Conservation (phyloP, 2,888 invertebrate species). For the Drosophila ezoana region DNA sequence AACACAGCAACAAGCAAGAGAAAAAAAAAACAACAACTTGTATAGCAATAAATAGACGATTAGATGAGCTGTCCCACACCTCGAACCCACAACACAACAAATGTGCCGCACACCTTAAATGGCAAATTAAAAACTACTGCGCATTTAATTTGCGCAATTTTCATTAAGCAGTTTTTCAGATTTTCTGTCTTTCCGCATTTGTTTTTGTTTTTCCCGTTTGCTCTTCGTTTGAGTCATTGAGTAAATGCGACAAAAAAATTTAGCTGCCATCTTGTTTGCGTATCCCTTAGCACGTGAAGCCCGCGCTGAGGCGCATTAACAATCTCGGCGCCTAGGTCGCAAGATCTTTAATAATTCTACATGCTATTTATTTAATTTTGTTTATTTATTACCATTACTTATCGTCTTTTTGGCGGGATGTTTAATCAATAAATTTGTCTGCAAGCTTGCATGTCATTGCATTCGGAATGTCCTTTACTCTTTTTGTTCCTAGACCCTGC, state of each 20-base stretch:
- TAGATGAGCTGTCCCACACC: slow-evolving; percentile 19
- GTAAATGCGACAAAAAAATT: slow-evolving; percentile 30
- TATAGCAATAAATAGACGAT: slow-evolving; percentile 21
- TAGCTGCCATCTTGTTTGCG: slow-evolving; percentile 32
- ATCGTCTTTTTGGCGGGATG: slow-evolving; percentile 42
- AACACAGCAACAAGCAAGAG: slow-evolving; percentile 7
- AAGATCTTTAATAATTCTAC: slow-evolving; percentile 36
- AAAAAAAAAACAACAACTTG: slow-evolving; percentile 8
- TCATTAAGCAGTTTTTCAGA: slow-evolving; percentile 26
- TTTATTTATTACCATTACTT: slow-evolving; percentile 34
- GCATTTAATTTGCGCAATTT: slow-evolving; percentile 63
- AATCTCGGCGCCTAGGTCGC: slow-evolving; percentile 5
- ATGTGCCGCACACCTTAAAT: slow-evolving; percentile 61
- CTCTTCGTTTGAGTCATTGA: slow-evolving; percentile 20
- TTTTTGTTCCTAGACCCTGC: slow-evolving; percentile 5
- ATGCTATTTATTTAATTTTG: slow-evolving; percentile 27
- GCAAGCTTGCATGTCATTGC: slow-evolving; percentile 74
- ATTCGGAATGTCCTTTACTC: slow-evolving; percentile 43
- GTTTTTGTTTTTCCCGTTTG: slow-evolving; percentile 1
- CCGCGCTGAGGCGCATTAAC: slow-evolving; percentile 27
- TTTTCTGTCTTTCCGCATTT: background rate
- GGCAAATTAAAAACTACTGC: slow-evolving; percentile 73
- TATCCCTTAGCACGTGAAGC: slow-evolving; percentile 35
- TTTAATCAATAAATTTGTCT: slow-evolving; percentile 70
- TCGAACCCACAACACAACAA: background rate